phyloP scores from a whole-genome alignment of 2,797 vertebrate species.

The Gouania willdenowi region DNA sequence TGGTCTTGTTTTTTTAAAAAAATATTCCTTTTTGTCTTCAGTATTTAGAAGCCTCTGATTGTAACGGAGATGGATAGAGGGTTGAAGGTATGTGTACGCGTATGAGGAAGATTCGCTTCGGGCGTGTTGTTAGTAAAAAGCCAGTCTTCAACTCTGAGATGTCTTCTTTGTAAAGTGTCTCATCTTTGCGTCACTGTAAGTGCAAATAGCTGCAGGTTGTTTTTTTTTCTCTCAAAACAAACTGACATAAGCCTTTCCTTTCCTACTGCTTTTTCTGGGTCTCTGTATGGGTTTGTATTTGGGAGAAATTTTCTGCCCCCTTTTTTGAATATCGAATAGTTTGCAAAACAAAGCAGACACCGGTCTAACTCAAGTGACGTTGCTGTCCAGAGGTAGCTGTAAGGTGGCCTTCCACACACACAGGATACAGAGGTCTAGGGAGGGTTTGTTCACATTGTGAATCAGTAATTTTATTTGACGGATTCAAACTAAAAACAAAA shows the following conservation, averaged over 20 bases:
- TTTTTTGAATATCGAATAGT: conserved; percentile 22
- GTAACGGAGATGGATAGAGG: conserved; percentile 61
- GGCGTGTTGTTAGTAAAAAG: conserved; percentile 24
- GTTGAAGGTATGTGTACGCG: conserved; percentile 17
- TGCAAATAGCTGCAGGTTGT: conserved; percentile 66
- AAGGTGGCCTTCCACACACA: conserved; percentile 30
- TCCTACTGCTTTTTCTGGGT: conserved; percentile 19
- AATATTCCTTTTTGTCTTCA: conserved; percentile 60
- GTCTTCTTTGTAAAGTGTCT: conserved; percentile 52
- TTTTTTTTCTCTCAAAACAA: background rate
- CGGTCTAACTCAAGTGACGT: conserved; percentile 32
- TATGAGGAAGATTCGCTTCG: conserved; percentile 6
- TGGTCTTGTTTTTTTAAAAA: conserved; percentile 56
- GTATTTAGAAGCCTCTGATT: conserved; percentile 54
- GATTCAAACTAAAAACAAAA: conserved; percentile 1
- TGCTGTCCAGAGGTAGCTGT: conserved; percentile 54
- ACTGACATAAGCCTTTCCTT: conserved; percentile 23
- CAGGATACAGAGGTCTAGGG: background rate
- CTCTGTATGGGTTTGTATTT: conserved; percentile 3
- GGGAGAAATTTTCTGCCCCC: background rate
- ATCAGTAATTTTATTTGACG: conserved; percentile 1
- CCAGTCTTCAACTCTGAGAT: conserved; percentile 29
- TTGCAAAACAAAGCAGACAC: conserved; percentile 28
- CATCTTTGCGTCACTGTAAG: conserved; percentile 42
- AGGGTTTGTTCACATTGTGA: background rate